phyloP scores from a whole-genome alignment of 1,140 invertebrate species.

The Liolophura sinensis region DNA sequence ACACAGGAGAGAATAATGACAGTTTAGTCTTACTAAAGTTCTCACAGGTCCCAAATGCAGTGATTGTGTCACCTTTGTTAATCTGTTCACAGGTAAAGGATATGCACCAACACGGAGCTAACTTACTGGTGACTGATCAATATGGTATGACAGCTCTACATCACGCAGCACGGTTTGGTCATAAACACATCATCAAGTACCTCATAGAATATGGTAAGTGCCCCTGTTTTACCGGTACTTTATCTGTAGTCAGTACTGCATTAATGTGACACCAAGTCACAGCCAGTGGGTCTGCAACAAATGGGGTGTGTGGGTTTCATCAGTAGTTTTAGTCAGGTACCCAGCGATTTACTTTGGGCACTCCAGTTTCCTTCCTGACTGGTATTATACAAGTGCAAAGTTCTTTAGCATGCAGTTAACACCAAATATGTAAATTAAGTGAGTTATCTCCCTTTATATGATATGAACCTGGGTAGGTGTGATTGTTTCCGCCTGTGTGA shows the following conservation, averaged over 20 bases:
- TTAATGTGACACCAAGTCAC: not conserved
- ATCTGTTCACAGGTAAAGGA: slow-evolving; percentile 70
- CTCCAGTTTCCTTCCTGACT: too few relatives aligned
- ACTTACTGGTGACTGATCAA: slow-evolving; percentile 81
- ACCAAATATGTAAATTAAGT: too few relatives aligned
- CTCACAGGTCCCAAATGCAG: not conserved
- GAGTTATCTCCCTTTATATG: too few relatives aligned
- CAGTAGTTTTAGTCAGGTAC: too few relatives aligned
- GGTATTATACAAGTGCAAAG: too few relatives aligned
- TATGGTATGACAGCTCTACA: slow-evolving; percentile 89
- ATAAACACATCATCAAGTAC: slow-evolving; percentile 88
- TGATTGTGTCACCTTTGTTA: slow-evolving; percentile 5
- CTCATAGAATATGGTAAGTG: slow-evolving; percentile 72
- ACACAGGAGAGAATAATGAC: too few relatives aligned
- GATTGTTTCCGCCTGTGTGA: too few relatives aligned
- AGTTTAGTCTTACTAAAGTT: not conserved
- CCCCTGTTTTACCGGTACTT: not conserved
- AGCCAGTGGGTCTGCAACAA: too few relatives aligned
- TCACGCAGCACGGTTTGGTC: slow-evolving; percentile 80
- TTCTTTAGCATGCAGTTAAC: too few relatives aligned
- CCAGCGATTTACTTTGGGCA: too few relatives aligned
- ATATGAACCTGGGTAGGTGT: too few relatives aligned
- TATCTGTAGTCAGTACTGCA: not conserved
- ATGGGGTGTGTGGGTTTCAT: too few relatives aligned
- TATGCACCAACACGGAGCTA: slow-evolving; percentile 80